phyloP scores from a whole-genome alignment of 2,113 vertebrate species.

The Aramus guarauna region DNA sequence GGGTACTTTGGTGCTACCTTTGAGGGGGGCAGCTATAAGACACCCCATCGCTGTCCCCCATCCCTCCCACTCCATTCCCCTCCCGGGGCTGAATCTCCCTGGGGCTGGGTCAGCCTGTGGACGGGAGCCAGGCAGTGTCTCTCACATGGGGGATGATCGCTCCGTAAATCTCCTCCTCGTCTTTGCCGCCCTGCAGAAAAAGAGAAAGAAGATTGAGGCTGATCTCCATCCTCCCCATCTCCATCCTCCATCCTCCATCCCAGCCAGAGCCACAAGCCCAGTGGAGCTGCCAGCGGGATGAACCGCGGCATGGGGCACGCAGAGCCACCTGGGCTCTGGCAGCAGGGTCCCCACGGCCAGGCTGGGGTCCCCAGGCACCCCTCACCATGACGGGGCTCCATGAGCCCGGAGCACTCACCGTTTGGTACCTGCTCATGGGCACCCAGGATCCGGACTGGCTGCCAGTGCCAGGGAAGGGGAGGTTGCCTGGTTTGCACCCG shows the following conservation, averaged over 20 bases:
- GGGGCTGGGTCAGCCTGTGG: fast-evolving
- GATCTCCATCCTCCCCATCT: background rate
- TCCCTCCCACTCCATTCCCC: background rate
- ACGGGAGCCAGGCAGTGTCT: fast-evolving
- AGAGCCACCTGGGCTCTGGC: background rate
- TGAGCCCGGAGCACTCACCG: background rate
- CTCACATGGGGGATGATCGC: constrained; percentile 48
- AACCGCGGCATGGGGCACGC: fast-evolving
- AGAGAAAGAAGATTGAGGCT: background rate
- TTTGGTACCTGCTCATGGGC: constrained; percentile 4
- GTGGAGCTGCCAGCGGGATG: background rate
- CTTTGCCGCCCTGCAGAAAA: constrained; percentile 33
- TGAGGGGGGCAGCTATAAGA: background rate
- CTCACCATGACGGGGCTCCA: fast-evolving
- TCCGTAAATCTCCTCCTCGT: background rate
- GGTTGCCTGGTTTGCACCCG: background rate
- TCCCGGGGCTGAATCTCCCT: background rate
- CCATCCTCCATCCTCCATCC: background rate
- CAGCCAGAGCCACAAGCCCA: too few relatives aligned
- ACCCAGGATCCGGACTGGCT: background rate
- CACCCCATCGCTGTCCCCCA: background rate
- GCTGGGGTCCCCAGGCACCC: background rate
- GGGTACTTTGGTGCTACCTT: background rate
- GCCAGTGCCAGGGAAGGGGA: background rate
- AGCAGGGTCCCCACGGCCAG: background rate